Conservation (phyloP, 2,113 vertebrate species). For the Myotis brandtii region DNA sequence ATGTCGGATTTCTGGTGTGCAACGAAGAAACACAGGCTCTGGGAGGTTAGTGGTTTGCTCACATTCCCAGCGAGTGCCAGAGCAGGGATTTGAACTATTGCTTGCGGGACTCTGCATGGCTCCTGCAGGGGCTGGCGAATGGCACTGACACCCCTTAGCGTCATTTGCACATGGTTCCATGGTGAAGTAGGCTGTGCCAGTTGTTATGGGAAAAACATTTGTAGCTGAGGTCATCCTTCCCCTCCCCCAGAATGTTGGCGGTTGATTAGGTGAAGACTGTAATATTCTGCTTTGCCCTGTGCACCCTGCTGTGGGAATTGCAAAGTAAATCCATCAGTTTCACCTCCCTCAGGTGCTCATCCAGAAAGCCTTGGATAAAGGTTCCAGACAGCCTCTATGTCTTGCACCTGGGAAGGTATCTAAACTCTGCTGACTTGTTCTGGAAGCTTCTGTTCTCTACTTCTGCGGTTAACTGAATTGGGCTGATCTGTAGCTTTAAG, state of each 20-base stretch:
- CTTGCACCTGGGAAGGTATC: neutral
- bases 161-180: fast-evolving
- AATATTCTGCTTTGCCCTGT: neutral
- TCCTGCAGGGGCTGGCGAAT: neutral
- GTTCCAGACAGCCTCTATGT: neutral
- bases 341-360: neutral
- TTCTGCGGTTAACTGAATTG: fast-evolving
- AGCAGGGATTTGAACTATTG: neutral
- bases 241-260: neutral
- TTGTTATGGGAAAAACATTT: neutral
- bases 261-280: neutral
- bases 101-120: fast-evolving
- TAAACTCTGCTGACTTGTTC: neutral
- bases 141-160: fast-evolving
- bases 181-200: neutral
- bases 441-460: neutral
- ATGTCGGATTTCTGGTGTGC: neutral
- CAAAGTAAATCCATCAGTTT: neutral
- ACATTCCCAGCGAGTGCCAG: neutral
- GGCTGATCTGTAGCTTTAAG: constrained; percentile 54
- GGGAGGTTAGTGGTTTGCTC: neutral
- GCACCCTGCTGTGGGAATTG: too few relatives aligned
- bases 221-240: neutral
- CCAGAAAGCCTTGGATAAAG: neutral
- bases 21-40: neutral